Percentiles rank a stretch among this genome's conserved stretches.
phyloP scores from a whole-genome alignment of 2,888 invertebrate species.

The Protonemura montana region DNA sequence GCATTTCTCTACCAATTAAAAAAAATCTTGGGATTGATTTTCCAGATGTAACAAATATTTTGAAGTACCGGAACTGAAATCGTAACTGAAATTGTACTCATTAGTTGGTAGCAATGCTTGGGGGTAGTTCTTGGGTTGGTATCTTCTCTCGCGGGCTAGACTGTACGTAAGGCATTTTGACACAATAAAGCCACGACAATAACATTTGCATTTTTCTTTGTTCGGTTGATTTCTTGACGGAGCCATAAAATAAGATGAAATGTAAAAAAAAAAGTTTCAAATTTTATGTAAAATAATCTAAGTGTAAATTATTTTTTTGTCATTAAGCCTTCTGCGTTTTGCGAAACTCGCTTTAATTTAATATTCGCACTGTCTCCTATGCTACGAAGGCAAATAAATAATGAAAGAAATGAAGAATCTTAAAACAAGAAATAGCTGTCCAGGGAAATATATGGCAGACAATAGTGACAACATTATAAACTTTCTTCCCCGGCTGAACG shows the following conservation, averaged over 20 bases:
- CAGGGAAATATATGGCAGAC: slow-evolving; percentile 29
- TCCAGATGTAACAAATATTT: too few relatives aligned
- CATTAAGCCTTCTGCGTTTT: slow-evolving; percentile 28
- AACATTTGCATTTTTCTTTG: slow-evolving; percentile 17
- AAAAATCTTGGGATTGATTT: too few relatives aligned
- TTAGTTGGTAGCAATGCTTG: too few relatives aligned
- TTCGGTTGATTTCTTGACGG: slow-evolving; percentile 9
- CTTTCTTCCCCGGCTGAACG: not conserved
- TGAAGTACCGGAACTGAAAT: too few relatives aligned
- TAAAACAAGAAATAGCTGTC: slow-evolving; percentile 28
- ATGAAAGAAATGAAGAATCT: slow-evolving; percentile 35
- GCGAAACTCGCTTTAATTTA: slow-evolving; percentile 19
- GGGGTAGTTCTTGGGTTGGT: too few relatives aligned
- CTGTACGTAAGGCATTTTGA: too few relatives aligned
- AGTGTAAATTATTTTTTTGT: slow-evolving; percentile 28
- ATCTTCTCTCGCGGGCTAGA: too few relatives aligned
- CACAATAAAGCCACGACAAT: not conserved
- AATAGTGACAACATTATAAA: slow-evolving; percentile 25
- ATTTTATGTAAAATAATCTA: not conserved
- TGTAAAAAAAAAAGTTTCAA: not conserved
- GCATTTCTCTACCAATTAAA: too few relatives aligned
- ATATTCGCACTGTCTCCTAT: slow-evolving; percentile 1
- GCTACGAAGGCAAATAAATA: slow-evolving; percentile 25
- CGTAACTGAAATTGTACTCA: too few relatives aligned
- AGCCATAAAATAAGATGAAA: not conserved